phyloP scores from a whole-genome alignment of 2,797 vertebrate genomes.

The Ficedula albicollis region DNA sequence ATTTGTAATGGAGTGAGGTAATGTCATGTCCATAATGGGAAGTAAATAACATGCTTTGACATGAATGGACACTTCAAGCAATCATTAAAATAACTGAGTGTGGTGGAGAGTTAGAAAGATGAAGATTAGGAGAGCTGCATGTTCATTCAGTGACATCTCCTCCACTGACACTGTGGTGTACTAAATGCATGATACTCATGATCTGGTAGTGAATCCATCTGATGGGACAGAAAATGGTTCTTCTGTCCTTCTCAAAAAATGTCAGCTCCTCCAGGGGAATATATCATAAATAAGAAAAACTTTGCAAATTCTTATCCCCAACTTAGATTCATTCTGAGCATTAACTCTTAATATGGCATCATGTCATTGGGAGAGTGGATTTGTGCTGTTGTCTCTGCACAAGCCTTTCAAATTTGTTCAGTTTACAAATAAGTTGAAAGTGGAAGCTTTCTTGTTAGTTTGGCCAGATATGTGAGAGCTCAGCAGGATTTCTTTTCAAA shows the following conservation, averaged over 20 bases:
- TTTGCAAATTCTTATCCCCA: background rate
- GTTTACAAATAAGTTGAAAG: background rate
- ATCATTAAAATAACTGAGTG: slow-evolving; percentile 61
- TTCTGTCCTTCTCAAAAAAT: background rate
- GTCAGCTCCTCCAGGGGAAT: background rate
- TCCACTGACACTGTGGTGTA: background rate
- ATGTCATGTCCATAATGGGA: slow-evolving; percentile 53
- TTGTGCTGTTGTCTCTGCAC: background rate
- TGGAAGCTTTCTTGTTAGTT: background rate
- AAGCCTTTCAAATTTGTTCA: background rate
- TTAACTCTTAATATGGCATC: background rate
- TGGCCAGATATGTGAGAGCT: background rate
- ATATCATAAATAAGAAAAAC: background rate
- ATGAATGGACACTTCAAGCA: slow-evolving; percentile 55
- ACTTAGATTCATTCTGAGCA: background rate
- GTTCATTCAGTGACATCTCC: background rate
- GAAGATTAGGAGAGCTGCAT: background rate
- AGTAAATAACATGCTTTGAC: slow-evolving; percentile 62
- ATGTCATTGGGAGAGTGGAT: background rate
- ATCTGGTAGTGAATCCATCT: background rate
- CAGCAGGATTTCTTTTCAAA: background rate
- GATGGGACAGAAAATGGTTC: background rate
- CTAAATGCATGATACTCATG: background rate
- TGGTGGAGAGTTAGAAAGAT: slow-evolving; percentile 45
- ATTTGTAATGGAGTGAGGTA: slow-evolving; percentile 35